Evolutionary conservation across 92 coral and sea anemone species (phyloP).

Genomic region (Plumapathes pennacea): DNA sequence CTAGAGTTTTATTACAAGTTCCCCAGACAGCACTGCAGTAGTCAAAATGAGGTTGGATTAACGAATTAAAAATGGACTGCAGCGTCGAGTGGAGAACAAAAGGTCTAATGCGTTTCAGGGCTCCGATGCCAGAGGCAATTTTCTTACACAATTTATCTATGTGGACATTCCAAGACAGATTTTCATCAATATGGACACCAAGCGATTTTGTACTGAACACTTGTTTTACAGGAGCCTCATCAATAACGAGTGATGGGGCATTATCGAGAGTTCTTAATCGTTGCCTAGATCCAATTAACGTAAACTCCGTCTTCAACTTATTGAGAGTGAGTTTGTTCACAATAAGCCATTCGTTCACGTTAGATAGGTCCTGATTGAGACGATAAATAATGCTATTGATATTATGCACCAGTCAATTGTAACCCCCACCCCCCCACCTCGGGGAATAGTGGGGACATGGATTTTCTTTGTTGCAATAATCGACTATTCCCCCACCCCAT

Average conservation of each 20-base stretch:
- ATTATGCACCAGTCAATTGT: too few species aligned
- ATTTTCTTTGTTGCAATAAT: too few species aligned
- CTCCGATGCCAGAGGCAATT: slow-evolving; percentile 3
- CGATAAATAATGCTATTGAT: slow-evolving; percentile 10
- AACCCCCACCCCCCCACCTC: too few species aligned
- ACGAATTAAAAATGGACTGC: too few species aligned
- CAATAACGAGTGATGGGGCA: not conserved
- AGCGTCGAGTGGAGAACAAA: too few species aligned
- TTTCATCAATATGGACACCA: slow-evolving; percentile 9
- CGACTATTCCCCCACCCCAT: too few species aligned
- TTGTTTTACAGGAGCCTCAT: slow-evolving; percentile 3
- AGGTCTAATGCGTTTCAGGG: slow-evolving; percentile 2
- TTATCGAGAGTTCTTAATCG: not conserved
- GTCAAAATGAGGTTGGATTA: too few species aligned
- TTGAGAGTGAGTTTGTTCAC: slow-evolving; percentile 30
- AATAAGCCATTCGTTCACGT: slow-evolving; percentile 16
- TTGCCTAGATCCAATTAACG: not conserved
- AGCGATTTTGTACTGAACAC: not conserved
- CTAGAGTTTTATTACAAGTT: not conserved
- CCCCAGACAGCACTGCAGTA: not conserved
- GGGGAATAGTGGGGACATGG: too few species aligned
- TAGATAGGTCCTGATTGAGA: slow-evolving; percentile 17
- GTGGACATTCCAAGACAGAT: not conserved
- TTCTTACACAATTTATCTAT: not conserved
- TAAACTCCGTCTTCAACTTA: slow-evolving; percentile 8